These are phyloP conservation scores for Elymnias hypermnestra DNA, from an alignment of 1,140 invertebrate species.

Conservation along the genomic window DNA sequence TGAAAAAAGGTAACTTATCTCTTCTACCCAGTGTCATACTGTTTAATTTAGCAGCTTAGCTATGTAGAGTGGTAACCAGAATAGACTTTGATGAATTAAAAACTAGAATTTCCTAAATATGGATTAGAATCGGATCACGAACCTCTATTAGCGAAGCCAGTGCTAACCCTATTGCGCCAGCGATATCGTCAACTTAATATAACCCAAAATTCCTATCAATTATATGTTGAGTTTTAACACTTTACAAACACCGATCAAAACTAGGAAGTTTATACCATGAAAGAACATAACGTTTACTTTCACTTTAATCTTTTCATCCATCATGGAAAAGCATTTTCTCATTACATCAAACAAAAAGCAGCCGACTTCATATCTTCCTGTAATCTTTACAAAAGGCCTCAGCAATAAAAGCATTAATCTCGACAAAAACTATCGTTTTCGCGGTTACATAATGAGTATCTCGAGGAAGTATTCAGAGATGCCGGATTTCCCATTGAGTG, in stretches of 20 bases:
- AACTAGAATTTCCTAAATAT: no score
- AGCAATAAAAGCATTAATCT: slow-evolving; percentile 4
- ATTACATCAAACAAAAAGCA: not conserved
- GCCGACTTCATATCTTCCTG: not conserved
- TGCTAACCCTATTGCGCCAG: no score
- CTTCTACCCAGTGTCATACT: no score
- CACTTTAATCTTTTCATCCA: slow-evolving; percentile 1
- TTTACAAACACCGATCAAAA: not conserved
- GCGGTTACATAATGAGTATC: slow-evolving; percentile 10
- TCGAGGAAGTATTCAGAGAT: slow-evolving; percentile 15
- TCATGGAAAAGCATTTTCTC: slow-evolving; percentile 1
- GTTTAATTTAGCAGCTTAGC: no score
- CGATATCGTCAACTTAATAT: no score
- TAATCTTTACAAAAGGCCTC: not conserved
- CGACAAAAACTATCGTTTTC: slow-evolving; percentile 9
- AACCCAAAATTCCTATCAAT: no score
- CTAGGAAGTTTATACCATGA: not conserved
- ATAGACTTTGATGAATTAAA: no score
- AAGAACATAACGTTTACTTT: not conserved
- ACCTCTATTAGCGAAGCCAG: no score
- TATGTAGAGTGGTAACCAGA: no score
- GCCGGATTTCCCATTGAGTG: slow-evolving; percentile 18
- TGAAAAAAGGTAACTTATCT: no score
- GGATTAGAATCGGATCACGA: no score
- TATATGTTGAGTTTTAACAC: not conserved